A percentile compares a stretch with the other conserved stretches of the same genome.
phyloP scores from a whole-genome alignment of 2,888 invertebrate species.

The Drosophila mettleri region DNA sequence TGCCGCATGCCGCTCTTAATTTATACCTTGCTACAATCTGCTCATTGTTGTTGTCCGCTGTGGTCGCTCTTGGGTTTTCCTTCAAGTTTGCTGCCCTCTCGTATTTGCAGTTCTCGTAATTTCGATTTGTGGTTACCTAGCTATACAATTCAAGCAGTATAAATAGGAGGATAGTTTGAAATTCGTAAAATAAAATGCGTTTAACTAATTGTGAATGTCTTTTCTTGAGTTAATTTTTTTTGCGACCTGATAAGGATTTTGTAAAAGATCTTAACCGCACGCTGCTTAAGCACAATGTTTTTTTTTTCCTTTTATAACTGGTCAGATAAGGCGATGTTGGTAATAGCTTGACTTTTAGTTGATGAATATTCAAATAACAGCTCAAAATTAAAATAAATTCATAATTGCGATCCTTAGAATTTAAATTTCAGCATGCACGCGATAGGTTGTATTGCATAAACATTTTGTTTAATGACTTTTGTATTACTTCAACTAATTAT shows the following conservation, averaged over 20 bases:
- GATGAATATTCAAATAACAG: no score
- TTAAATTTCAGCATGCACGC: no score
- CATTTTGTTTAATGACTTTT: no score
- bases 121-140: constrained; percentile 72
- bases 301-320: constrained; percentile 2
- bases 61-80: constrained; percentile 70
- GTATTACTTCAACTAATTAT: no score
- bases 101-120: constrained; percentile 69
- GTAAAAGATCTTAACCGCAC: constrained; percentile 24
- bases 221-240: constrained; percentile 49
- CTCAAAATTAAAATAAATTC: no score
- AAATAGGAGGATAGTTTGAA: not conserved
- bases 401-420: no score
- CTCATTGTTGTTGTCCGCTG: constrained; percentile 42
- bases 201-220: constrained; percentile 5
- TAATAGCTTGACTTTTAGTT: no score
- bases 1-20: constrained; percentile 68
- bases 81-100: constrained; percentile 47
- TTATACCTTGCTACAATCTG: constrained; percentile 60
- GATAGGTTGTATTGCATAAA: no score
- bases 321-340: no score
- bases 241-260: constrained; percentile 19
- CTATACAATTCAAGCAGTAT: not conserved
- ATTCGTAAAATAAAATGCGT: constrained; percentile 37
- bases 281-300: constrained; percentile 27